phyloP scores from a whole-genome alignment of 2,888 invertebrate species.

The Tineola bisselliella region DNA sequence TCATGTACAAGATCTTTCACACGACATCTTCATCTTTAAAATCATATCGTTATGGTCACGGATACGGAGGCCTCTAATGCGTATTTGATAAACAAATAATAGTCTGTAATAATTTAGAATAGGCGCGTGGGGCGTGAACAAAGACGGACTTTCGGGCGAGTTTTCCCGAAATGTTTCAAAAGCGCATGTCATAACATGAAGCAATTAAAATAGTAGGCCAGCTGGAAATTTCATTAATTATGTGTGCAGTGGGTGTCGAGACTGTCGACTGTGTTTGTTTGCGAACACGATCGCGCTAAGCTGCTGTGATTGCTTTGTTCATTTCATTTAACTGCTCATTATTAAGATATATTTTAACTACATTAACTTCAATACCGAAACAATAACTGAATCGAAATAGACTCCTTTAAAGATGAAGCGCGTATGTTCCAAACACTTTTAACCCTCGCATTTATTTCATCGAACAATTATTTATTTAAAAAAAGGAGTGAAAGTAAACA shows the following conservation, averaged over 20 bases:
- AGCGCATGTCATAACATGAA: constrained; percentile 55
- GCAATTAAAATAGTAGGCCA: constrained; percentile 66
- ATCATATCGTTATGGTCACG: constrained; percentile 33
- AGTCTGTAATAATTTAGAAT: constrained; percentile 23
- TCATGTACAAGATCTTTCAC: constrained; percentile 49
- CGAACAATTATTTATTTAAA: constrained; percentile 39
- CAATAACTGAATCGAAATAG: neutral
- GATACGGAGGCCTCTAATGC: constrained; percentile 42
- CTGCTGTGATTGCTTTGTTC: constrained; percentile 9
- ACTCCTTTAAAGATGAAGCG: neutral
- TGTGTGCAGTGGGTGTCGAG: constrained; percentile 45
- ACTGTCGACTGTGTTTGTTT: constrained; percentile 51
- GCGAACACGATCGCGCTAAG: constrained; percentile 23
- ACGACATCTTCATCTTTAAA: constrained; percentile 58
- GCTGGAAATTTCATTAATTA: constrained; percentile 64
- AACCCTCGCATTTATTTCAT: constrained; percentile 4
- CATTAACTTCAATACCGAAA: neutral
- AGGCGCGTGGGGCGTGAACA: constrained; percentile 47
- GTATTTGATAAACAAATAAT: constrained; percentile 65
- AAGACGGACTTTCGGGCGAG: constrained; percentile 48
- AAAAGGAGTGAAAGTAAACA: constrained; percentile 49
- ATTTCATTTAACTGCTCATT: constrained; percentile 8
- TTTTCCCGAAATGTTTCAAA: constrained; percentile 55
- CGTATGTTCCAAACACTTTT: neutral
- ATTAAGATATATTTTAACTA: neutral